Conservation (phyloP, 2,113 vertebrate genomes). For the Xenus cinereus region DNA sequence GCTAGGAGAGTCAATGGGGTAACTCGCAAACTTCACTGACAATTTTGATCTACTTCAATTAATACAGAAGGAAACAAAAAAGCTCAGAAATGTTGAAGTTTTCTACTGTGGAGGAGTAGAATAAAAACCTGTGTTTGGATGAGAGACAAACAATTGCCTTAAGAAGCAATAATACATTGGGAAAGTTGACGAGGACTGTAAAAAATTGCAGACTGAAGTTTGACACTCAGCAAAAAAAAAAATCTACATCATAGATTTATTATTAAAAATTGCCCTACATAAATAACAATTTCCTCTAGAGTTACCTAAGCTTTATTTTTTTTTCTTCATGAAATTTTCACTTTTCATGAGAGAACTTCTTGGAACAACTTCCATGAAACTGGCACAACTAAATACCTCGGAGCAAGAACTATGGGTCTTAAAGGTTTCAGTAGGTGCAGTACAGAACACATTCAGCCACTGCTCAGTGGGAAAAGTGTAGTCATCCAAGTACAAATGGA, state of each 20-base stretch:
- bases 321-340: neutral
- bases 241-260: neutral
- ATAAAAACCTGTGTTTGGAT: neutral
- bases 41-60: neutral
- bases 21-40: neutral
- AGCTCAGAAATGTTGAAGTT: neutral
- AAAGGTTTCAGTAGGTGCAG: neutral
- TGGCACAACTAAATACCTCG: neutral
- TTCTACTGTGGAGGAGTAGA: neutral
- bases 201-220: neutral
- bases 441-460: neutral
- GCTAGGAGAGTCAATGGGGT: neutral
- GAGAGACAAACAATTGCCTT: neutral
- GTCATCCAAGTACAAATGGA: neutral
- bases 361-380: neutral
- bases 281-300: neutral
- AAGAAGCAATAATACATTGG: neutral
- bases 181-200: neutral
- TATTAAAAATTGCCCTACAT: neutral
- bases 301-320: neutral
- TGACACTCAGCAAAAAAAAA: neutral
- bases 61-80: neutral
- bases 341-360: neutral
- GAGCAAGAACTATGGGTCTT: neutral
- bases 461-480: neutral